Conservation (phyloP, 2,797 vertebrate species). For the Siniperca undulata region DNA sequence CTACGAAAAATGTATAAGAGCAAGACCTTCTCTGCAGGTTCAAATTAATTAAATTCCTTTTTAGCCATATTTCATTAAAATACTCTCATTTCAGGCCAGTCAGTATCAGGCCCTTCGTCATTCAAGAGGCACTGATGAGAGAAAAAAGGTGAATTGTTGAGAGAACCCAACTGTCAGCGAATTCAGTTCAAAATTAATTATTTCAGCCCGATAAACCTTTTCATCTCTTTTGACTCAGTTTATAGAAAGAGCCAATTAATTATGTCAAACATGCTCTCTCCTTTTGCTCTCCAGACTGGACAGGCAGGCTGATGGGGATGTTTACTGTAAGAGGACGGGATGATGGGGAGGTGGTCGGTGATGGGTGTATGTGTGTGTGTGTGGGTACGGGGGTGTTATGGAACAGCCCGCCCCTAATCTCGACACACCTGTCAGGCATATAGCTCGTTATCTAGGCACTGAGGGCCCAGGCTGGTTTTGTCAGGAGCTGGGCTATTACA, state of each 20-base stretch:
- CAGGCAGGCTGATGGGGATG: slow-evolving; percentile 90
- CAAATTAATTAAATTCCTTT: slow-evolving; percentile 93
- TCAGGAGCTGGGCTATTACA: slow-evolving; percentile 89
- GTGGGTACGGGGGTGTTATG: slow-evolving; percentile 18
- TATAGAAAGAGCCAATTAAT: slow-evolving; percentile 97
- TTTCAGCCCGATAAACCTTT: slow-evolving; percentile 96
- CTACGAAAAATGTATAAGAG: slow-evolving; percentile 88
- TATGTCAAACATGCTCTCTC: slow-evolving; percentile 93
- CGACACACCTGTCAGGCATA: slow-evolving; percentile 91
- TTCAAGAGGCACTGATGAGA: slow-evolving; percentile 80
- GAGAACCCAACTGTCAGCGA: slow-evolving; percentile 93
- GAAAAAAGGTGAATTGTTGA: slow-evolving; percentile 82
- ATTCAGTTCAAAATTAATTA: slow-evolving; percentile 94
- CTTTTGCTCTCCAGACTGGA: slow-evolving; percentile 87
- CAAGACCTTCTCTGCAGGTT: slow-evolving; percentile 85
- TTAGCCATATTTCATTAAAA: slow-evolving; percentile 92
- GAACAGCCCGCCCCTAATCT: slow-evolving; percentile 86
- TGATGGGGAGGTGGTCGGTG: slow-evolving; percentile 77
- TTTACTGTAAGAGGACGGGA: slow-evolving; percentile 86
- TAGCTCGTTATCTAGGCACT: slow-evolving; percentile 92
- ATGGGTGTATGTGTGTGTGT: slow-evolving; percentile 68
- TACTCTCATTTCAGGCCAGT: slow-evolving; percentile 78
- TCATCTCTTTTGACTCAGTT: slow-evolving; percentile 95
- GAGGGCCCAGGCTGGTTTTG: slow-evolving; percentile 90
- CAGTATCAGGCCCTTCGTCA: slow-evolving; percentile 87